Evolutionary conservation across 2,113 vertebrate species (phyloP).

Genomic region (Xerus inauris): DNA sequence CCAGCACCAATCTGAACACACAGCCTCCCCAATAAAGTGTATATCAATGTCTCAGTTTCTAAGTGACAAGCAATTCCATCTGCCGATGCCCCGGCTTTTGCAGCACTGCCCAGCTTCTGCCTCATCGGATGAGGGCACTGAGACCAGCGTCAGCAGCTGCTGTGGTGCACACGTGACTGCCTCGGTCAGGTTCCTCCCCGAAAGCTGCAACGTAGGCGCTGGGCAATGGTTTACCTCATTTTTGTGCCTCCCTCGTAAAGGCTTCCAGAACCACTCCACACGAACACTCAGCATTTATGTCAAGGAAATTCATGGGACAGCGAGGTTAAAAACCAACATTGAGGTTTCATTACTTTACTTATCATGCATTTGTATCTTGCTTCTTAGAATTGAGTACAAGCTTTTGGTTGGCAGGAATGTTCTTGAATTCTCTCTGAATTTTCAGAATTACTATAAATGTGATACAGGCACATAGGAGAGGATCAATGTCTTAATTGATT

Average conservation of each 20-base stretch:
- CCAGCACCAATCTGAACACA: neutral
- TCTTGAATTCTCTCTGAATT: neutral
- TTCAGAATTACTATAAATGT: neutral
- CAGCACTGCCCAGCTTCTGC: neutral
- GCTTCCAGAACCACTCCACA: neutral
- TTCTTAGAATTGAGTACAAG: neutral
- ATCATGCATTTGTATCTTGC: neutral
- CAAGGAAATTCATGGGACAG: neutral
- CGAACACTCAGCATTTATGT: neutral
- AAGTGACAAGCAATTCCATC: neutral
- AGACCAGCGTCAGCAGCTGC: accelerated
- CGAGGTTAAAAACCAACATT: neutral
- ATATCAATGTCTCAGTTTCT: neutral
- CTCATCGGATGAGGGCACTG: neutral
- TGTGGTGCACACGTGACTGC: accelerated
- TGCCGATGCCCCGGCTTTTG: neutral
- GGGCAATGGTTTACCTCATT: neutral
- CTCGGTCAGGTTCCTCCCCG: neutral
- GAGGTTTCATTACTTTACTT: neutral
- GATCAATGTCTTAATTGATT: neutral
- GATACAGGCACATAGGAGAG: neutral
- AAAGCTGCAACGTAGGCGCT: neutral
- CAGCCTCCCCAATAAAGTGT: neutral
- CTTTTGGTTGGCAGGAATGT: neutral
- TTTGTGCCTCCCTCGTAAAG: neutral